These are phyloP conservation scores for Drosophila falleni DNA, from an alignment of 2,888 invertebrate species.

Conservation along the genomic window DNA sequence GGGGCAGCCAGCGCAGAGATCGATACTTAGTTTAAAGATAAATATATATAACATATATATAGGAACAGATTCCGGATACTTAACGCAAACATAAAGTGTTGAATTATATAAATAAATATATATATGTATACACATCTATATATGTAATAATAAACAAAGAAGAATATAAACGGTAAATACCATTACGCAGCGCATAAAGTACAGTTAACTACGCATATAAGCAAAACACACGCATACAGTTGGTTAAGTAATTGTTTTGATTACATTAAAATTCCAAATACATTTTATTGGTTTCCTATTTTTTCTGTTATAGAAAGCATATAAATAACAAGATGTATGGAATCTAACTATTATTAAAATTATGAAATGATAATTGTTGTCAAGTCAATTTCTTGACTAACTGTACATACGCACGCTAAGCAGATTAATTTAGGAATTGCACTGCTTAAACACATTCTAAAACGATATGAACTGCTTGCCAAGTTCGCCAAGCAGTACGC, in stretches of 20 bases:
- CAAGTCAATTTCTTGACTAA: neutral
- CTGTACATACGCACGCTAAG: constrained; percentile 18
- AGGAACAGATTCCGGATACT: constrained; percentile 58
- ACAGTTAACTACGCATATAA: constrained; percentile 52
- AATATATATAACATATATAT: constrained; percentile 12
- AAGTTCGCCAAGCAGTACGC: neutral
- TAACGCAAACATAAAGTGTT: constrained; percentile 70
- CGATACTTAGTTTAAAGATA: constrained; percentile 41
- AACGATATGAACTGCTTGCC: neutral
- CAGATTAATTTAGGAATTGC: constrained; percentile 28
- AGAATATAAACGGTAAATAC: constrained; percentile 37
- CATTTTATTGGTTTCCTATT: neutral
- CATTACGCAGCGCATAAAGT: constrained; percentile 56
- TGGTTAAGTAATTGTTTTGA: neutral
- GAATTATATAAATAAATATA: constrained; percentile 45
- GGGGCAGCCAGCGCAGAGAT: constrained; percentile 48
- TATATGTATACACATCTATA: constrained; percentile 9
- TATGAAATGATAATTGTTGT: neutral
- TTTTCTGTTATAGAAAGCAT: neutral
- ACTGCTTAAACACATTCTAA: constrained; percentile 33
- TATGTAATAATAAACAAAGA: constrained; percentile 32
- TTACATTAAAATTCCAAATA: neutral
- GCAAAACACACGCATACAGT: constrained; percentile 5
- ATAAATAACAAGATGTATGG: neutral
- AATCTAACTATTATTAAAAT: neutral